A percentile compares a stretch with the other conserved stretches of the same genome.
phyloP scores from a whole-genome alignment of 2,113 vertebrate genomes.

The Andinoacara biseriatus region DNA sequence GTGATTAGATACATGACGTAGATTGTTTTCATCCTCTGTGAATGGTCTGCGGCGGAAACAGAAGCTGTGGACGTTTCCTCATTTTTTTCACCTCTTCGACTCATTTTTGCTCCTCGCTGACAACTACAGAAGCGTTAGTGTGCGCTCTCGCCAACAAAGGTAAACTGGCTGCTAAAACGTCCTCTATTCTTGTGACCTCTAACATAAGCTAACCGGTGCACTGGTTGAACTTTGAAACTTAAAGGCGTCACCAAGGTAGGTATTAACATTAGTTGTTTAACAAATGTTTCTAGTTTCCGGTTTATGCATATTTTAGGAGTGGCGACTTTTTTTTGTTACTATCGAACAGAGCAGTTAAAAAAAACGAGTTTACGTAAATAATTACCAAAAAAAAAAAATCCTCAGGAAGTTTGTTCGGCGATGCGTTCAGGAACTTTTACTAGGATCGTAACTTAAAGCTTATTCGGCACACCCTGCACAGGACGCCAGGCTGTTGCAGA shows the following conservation, averaged over 20 bases:
- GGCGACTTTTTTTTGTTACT: background rate
- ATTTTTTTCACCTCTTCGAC: background rate
- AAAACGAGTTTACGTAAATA: background rate
- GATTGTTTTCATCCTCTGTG: constrained; percentile 40
- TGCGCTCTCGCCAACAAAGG: background rate
- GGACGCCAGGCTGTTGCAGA: too few relatives aligned
- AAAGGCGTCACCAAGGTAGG: constrained; percentile 17
- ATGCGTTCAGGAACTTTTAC: constrained; percentile 12
- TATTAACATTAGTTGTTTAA: background rate
- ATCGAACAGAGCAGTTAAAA: background rate
- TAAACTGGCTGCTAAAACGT: background rate
- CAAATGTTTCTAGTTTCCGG: background rate
- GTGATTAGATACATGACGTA: constrained; percentile 70
- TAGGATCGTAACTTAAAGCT: background rate
- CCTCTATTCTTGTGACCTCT: constrained; percentile 4
- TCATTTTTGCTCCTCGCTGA: constrained; percentile 20
- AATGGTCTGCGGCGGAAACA: background rate
- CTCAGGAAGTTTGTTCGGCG: background rate
- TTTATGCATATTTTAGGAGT: background rate
- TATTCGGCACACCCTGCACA: too few relatives aligned
- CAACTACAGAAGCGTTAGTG: background rate
- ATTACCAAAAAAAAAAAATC: background rate
- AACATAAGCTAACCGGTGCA: background rate
- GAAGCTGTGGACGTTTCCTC: background rate
- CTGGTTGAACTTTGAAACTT: constrained; percentile 56